Base-by-base conservation (phyloP, 2,888 invertebrate species). In the Ophion ellenae region DNA sequence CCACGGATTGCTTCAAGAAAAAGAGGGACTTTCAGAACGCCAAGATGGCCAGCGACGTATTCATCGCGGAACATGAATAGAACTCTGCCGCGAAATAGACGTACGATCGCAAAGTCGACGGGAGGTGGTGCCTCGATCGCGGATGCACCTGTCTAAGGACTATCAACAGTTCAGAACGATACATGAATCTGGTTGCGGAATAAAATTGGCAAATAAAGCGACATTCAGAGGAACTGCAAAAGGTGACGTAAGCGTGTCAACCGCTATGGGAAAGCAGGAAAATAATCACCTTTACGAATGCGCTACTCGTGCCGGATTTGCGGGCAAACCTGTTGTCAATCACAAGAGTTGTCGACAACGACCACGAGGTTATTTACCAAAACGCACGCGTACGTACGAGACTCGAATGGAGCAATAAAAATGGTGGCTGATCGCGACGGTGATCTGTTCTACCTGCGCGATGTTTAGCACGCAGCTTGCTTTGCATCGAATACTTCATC, bases 11-110 rank as follows among this genome's bases (percentile, higher is more conserved):
- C 36, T 36, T 36, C 36, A 36, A 36, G 36, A 36, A 36, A 36
- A 36, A 36, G 36, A 36, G 36, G 6, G 36, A 36, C 7, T 89
- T 89, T 90, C 89, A 91, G 36, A 83, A 76, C 57, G 66, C 75
- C 2, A 63, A 82, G 24, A 6, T 24, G 40, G 75, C 36, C n/a
- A 36, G 20, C 7, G 45, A 10, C 17, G 17, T n/a, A 32, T 24
- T 11, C 6, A 75, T 75, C 32, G 85, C 85, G 5, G 67, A 81
- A 69, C 1, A 45, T 11, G 63, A 80, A 11, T 53, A n/a, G 78
- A 61, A 82, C 45, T 7, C 20, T 2, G 9, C 9, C 6, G 40
- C 5, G 32, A 76, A 7, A 5, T 4, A 14, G 11, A 53, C n/a
- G 53, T 61, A 28, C 17, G 36, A 5, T 36, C 6, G 7, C 28